phyloP scores from a whole-genome alignment of 2,113 vertebrate genomes.

The Melospiza georgiana region DNA sequence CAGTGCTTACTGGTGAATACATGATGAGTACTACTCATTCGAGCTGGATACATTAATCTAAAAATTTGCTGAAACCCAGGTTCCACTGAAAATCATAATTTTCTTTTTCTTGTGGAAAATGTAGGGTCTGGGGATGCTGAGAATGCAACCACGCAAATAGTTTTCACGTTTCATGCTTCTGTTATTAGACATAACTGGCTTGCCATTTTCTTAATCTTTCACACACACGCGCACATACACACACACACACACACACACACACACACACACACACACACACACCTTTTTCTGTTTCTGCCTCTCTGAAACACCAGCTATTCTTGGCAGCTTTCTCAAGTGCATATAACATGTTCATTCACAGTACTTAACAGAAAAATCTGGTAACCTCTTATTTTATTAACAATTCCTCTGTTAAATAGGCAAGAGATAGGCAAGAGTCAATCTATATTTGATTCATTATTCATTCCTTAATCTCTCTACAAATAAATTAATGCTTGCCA shows the following conservation, averaged over 20 bases:
- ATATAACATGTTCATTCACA: neutral
- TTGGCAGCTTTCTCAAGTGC: too few relatives aligned
- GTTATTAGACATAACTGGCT: neutral
- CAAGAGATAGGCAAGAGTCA: neutral
- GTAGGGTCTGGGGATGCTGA: neutral
- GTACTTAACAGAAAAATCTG: neutral
- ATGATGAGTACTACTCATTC: neutral
- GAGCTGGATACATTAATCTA: neutral
- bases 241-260: too few relatives aligned
- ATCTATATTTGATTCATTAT: neutral
- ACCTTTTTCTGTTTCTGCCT: too few relatives aligned
- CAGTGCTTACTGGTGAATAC: neutral
- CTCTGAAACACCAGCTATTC: too few relatives aligned
- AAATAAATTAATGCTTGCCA: neutral
- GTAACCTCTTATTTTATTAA: neutral
- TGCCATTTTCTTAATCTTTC: neutral
- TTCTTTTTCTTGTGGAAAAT: neutral
- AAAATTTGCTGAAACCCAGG: neutral
- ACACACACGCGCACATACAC: too few relatives aligned
- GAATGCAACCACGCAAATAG: neutral
- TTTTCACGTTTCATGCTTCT: neutral
- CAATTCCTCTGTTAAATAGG: neutral
- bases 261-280: neutral
- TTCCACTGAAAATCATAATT: neutral
- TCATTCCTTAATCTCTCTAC: neutral